Base-by-base conservation (phyloP, 1,140 invertebrate genomes). In the Nephila pilipes region DNA sequence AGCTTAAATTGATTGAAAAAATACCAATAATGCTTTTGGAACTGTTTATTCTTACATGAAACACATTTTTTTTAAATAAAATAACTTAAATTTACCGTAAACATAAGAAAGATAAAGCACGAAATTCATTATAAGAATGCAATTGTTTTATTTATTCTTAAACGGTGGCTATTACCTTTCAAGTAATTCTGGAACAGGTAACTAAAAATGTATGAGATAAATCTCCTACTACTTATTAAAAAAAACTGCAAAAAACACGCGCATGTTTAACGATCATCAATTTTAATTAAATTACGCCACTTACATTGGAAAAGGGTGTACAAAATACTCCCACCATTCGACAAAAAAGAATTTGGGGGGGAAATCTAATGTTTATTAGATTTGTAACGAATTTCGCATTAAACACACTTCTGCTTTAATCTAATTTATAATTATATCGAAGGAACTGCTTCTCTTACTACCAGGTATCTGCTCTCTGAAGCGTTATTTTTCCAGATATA, bases 311-410 rank as follows among this genome's bases (percentile, higher is more conserved):
- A 75, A 4, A 20, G 5, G n/a, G 12, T 81, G 79, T 0, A 46
- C 46, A 6, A n/a, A 83, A 83, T 75, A 12, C 12, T 36, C 14
- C n/a, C 81, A 54, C n/a, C 16, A 83, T 83, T 83, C 22, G 25
- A 14, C 25, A 87, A 87, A 87, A 58, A 87, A 3, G 46, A 60
- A 60, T 60, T 46, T 60, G 8, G 20, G 18, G 18, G 29, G 29
- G 18, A 60, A 63, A 87, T 32, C 63, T 57, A 57, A 69, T 69
- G 65, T 88, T 88, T 88, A 88, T 88, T 88, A 88, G 60, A 88
- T 88, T 88, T 88, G 63, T 65, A 88, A 88, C 58, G 63, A 25
- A 88, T 88, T 75, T 75, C 32, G 36, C 87, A 36, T 75, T 75
- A 75, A 88, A 88, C 54, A 55, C 60, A 88, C 29, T 75, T 88